Base-by-base conservation (phyloP, 2,797 vertebrate species). In the Knipowitschia caucasica region DNA sequence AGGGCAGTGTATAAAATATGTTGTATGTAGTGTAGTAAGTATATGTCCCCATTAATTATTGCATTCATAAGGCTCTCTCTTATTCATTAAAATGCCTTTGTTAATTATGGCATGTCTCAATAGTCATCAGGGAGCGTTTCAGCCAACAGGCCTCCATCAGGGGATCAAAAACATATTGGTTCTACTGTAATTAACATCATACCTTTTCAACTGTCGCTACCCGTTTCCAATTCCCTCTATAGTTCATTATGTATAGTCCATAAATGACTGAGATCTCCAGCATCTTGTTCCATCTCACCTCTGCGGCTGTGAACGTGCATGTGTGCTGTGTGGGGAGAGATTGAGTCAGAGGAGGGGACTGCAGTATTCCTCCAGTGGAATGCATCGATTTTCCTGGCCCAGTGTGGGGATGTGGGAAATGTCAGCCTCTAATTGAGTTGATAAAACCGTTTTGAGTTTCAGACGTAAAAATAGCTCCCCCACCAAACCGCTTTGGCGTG, bases 351-450 rank as follows among this genome's bases (percentile, higher is more conserved):
- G 80, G 69, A 79, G 69, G 78, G 69, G 71, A 79, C 72, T 84
- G 78, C 79, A 82, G 80, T 80, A 81, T 78, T 85, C 80, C 69
- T 85, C 70, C 70, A 78, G 78, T 43, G 46, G 80, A 72, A 78
- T 62, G 65, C 86, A 87, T 87, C 60, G 86, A 88, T 88, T 87
- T 38, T 86, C 81, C 64, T 59, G 11, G 73, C 74, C 64, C 67
- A 67, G 76, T 53, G 40, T 83, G 76, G 67, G 64, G 73, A 87
- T 75, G 75, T 81, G 75, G 77, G 77, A 88, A 88, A 88, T 88
- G 86, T 87, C 86, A 87, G 71, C 70, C 75, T 84, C 81, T 88
- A 87, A 88, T 88, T 87, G 85, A 86, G 83, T 87, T 88, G 85
- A 88, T 85, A 79, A 88, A 87, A 81, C 76, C 73, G 46, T 81